phyloP scores from a whole-genome alignment of 2,797 vertebrate genomes.

The Yasuhikotakia modesta region DNA sequence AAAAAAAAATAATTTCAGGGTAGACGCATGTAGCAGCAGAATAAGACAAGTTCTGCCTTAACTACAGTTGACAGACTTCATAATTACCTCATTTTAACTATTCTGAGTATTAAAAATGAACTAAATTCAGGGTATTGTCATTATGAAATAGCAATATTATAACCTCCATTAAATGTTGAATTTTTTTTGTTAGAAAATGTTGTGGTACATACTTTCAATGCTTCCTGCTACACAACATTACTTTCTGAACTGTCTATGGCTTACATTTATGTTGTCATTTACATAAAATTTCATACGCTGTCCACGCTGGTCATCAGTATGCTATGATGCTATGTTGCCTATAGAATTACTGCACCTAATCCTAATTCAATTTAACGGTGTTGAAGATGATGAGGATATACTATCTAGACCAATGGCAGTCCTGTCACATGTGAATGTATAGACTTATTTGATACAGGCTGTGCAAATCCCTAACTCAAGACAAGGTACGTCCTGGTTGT shows the following conservation, averaged over 20 bases:
- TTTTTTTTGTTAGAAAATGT: too few species aligned
- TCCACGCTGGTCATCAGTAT: background rate
- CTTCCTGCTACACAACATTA: too few species aligned
- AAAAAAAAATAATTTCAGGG: too few species aligned
- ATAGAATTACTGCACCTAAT: slow-evolving; percentile 2
- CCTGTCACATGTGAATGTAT: slow-evolving; percentile 33
- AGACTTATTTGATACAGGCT: slow-evolving; percentile 57
- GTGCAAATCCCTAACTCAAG: slow-evolving; percentile 52
- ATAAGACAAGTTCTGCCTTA: too few species aligned
- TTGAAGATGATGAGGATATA: slow-evolving; percentile 30
- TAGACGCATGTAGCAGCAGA: too few species aligned
- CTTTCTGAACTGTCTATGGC: too few species aligned
- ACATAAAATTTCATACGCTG: too few species aligned
- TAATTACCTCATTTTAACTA: background rate
- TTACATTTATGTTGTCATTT: too few species aligned
- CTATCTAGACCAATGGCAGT: slow-evolving; percentile 42
- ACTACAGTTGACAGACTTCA: background rate
- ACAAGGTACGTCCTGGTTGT: slow-evolving; percentile 52
- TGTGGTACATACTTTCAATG: too few species aligned
- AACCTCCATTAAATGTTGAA: too few species aligned
- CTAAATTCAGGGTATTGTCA: background rate
- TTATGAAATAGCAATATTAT: background rate
- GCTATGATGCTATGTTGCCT: background rate
- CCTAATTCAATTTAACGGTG: slow-evolving; percentile 30
- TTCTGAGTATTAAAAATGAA: slow-evolving; percentile 7